Conservation (phyloP, 2,797 vertebrate species). For the Brotogeris chrysoptera region DNA sequence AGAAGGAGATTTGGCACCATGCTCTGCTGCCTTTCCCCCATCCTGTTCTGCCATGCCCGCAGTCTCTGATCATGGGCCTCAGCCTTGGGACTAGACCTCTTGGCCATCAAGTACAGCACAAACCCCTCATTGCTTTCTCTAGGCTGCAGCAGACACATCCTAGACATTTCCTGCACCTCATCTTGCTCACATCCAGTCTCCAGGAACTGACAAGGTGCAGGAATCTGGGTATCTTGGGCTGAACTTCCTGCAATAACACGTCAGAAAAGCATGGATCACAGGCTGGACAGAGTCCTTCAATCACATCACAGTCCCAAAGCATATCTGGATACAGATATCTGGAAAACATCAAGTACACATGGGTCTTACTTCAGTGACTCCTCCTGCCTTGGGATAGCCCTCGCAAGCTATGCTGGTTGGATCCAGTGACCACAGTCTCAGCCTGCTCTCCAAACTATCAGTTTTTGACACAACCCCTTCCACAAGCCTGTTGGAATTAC, state of each 20-base stretch:
- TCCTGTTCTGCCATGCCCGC: background rate
- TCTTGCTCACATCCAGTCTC: background rate
- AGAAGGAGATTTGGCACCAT: background rate
- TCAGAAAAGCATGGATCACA: background rate
- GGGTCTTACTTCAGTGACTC: background rate
- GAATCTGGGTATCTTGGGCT: background rate
- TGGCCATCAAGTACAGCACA: background rate
- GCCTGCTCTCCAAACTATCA: background rate
- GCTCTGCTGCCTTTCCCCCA: background rate
- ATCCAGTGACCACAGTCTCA: background rate
- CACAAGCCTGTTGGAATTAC: background rate
- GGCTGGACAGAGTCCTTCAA: background rate
- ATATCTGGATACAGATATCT: background rate
- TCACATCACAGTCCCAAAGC: background rate
- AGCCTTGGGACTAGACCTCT: background rate
- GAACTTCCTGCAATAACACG: background rate
- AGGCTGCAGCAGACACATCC: background rate
- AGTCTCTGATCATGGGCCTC: rapidly evolving
- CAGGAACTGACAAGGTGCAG: background rate
- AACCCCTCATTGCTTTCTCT: background rate
- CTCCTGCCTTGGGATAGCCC: background rate
- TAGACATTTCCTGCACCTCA: background rate
- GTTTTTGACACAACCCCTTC: background rate
- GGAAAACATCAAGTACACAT: background rate
- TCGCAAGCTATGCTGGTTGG: background rate